These are phyloP conservation scores for Trigoniulus corallinus DNA, from an alignment of 1,140 invertebrate genomes.

Conservation along the genomic window DNA sequence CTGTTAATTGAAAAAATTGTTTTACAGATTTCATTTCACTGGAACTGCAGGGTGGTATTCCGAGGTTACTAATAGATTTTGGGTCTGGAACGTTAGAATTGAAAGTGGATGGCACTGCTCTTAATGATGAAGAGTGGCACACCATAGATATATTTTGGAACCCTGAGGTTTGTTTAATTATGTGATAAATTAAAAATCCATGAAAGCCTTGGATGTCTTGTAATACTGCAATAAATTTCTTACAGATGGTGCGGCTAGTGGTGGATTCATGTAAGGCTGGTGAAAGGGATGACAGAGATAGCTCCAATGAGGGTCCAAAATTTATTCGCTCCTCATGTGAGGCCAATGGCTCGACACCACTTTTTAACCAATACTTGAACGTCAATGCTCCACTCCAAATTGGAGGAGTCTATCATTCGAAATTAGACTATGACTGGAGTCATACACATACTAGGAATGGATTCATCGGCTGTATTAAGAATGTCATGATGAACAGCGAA, in stretches of 20 bases:
- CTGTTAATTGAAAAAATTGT: background rate
- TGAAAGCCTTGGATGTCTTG: background rate
- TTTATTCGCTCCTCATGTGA: conserved; percentile 18
- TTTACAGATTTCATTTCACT: conserved; percentile 25
- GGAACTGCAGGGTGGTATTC: conserved; percentile 23
- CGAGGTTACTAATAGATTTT: conserved; percentile 24
- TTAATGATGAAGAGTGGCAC: conserved; percentile 62
- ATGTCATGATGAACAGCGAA: conserved; percentile 37
- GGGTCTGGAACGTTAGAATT: conserved; percentile 39
- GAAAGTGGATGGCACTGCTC: conserved; percentile 35
- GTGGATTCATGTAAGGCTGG: conserved; percentile 21
- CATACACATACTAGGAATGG: conserved; percentile 41
- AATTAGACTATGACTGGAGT: conserved; percentile 38
- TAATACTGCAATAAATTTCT: conserved; percentile 7
- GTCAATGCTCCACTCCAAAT: conserved; percentile 76
- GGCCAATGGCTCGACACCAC: conserved; percentile 32
- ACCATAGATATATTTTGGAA: conserved; percentile 60
- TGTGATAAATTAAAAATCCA: conserved; percentile 8
- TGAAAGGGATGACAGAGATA: conserved; percentile 11
- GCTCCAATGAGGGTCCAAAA: conserved; percentile 4
- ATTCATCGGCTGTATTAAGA: conserved; percentile 71
- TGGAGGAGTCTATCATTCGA: conserved; percentile 50
- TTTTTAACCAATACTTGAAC: conserved; percentile 59
- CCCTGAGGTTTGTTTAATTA: conserved; percentile 31
- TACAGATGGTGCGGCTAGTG: conserved; percentile 18